Base-by-base conservation (phyloP, 2,888 invertebrate species). In the Griposia aprilina region DNA sequence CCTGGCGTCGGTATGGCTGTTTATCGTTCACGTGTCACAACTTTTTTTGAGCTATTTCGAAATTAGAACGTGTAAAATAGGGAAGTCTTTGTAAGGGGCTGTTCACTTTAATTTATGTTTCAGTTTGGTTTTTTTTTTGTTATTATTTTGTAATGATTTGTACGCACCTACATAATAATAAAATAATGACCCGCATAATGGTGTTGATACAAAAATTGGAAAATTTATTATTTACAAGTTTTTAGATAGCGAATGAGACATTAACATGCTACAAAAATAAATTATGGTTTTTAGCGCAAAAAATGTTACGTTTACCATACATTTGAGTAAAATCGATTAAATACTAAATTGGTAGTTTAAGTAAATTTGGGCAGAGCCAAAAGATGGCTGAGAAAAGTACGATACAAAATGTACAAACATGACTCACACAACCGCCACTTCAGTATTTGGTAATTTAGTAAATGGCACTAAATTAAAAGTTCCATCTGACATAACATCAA, bases 1-100 rank as follows among this genome's bases (percentile, higher is more conserved):
- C 36, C 48, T 62, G 57, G 55, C 36, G 17, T 57, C 26, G 63
- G 78, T 52, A 59, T 72, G 71, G 73, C 68, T 83, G 80, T 80
- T 87, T 82, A 71, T 65, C 78, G 80, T 78, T 69, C 57, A 84
- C 82, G 78, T 76, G 81, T 82, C 71, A 82, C 50, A 76, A 70
- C 23, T 55, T 80, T 72, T 81, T 45, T 74, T 74, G 26, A 48
- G n/a, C 26, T 17, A 60, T 77, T 86, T 77, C 30, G 36, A 72
- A 83, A 68, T 30, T 77, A 66, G 74, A 66, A 45, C 15, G 26
- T 63, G 17, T 76, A 72, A 70, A 52, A 78, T 76, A 71, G 50
- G 36, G 2, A 65, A 63, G 45, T 23, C 62, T 75, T 59, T 74
- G 26, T 4, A 71, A 45, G 11, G 36, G 8, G 13, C 30, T 15